Evolutionary conservation across 2,797 vertebrate species (phyloP).

Genomic region (Peromyscus melanophrys): DNA sequence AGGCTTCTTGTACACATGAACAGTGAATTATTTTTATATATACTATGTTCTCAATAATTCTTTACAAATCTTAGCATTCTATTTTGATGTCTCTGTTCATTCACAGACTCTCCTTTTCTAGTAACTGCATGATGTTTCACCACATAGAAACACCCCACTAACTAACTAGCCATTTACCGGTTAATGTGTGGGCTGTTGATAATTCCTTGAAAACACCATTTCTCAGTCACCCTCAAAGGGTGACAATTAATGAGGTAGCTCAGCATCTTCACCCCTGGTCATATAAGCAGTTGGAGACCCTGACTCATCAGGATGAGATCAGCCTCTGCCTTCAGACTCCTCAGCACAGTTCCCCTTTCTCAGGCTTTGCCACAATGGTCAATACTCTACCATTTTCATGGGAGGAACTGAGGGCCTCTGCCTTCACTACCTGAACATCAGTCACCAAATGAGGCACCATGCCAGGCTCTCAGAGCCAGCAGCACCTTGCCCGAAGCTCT

Average conservation of each 20-base stretch:
- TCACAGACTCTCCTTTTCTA: not conserved
- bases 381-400: not conserved
- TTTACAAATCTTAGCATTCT: slow-evolving; percentile 10
- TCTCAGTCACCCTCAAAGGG: not conserved
- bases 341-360: not conserved
- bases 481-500: not conserved
- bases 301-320: not conserved
- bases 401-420: not conserved
- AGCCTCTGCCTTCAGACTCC: not conserved
- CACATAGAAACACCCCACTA: not conserved
- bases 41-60: not conserved
- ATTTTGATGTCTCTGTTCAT: not conserved
- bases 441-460: not conserved
- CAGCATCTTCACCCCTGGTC: not conserved
- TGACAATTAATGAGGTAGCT: not conserved
- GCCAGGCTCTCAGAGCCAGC: not conserved
- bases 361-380: not conserved
- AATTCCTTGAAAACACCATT: slow-evolving; percentile 11
- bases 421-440: not conserved
- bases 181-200: not conserved
- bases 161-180: not conserved
- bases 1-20: not conserved
- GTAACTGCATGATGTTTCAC: not conserved
- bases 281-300: not conserved
- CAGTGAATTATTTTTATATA: not conserved